Conservation (phyloP, 2,888 invertebrate genomes). For the Leptogaster cylindrica region DNA sequence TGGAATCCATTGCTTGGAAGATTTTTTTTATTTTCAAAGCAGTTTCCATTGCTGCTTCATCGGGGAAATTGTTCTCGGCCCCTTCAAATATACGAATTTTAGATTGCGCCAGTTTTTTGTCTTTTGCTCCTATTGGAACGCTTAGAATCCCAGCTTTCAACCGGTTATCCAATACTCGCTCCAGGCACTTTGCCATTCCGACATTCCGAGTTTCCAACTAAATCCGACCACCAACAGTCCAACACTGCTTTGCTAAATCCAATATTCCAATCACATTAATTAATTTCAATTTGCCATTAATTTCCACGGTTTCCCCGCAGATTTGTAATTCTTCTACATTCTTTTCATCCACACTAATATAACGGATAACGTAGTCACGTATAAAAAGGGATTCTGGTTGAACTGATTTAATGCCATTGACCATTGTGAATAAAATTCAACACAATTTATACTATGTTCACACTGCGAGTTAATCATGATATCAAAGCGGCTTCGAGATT, state of each 20-base stretch:
- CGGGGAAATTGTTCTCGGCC: constrained; percentile 85
- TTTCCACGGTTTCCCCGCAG: constrained; percentile 48
- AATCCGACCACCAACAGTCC: too few species aligned
- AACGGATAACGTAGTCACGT: not conserved
- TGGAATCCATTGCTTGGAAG: constrained; percentile 65
- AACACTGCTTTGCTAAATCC: constrained; percentile 94
- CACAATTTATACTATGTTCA: too few species aligned
- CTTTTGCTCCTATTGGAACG: constrained; percentile 71
- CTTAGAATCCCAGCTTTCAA: constrained; percentile 77
- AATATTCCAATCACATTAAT: constrained; percentile 74
- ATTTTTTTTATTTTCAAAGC: constrained; percentile 74
- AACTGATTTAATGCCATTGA: not conserved
- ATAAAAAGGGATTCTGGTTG: not conserved
- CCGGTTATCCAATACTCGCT: constrained; percentile 67
- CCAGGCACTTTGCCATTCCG: constrained; percentile 81
- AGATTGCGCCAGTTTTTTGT: constrained; percentile 53
- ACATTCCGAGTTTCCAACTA: too few species aligned
- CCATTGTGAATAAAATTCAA: not conserved
- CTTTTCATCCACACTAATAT: constrained; percentile 18
- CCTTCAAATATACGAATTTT: constrained; percentile 73
- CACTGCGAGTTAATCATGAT: too few species aligned
- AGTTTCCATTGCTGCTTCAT: constrained; percentile 71
- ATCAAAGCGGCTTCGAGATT: too few species aligned
- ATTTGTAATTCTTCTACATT: constrained; percentile 48
- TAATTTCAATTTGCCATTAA: constrained; percentile 51